Base-by-base conservation (phyloP, 1,140 invertebrate genomes). In the fruit fly (Drosophila melanogaster) region DNA sequence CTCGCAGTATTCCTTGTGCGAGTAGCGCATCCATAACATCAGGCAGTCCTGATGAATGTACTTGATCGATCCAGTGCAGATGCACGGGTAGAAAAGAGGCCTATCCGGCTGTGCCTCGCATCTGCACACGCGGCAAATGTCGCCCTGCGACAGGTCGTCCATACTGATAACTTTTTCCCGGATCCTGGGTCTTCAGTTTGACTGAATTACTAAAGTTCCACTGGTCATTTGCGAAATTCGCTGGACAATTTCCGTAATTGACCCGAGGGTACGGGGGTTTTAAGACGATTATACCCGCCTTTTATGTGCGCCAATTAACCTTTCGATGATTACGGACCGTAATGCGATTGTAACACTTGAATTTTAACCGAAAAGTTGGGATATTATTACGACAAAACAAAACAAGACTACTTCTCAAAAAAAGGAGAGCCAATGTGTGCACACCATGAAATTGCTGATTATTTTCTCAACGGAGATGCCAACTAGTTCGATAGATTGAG, bases 31-130 rank as follows among this genome's bases (percentile, higher is more conserved):
- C 96, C 96, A 97, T 92, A 97, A 96, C 66, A 97, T 95, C 35
- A 97, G 93, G 92, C 96, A 98, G 89, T 97, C 96, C 92, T 99
- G 98, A 93, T 99, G 99, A 47, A 99, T 99, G 94, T 97, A 99
- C 93, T 99, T 99, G 67, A 99, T 99, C 72, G 97, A 99, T 44
- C 99, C 99, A 11, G 98, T 99, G 92, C 99, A 99, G 54, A 99
- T 98, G 93, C 99, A 99, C 0, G 99, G 99, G 93, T 99, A 98
- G 92, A 98, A 99, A 4, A 99, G 93, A 0, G 97, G 97, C 75
- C 97, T 94, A 70, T 94, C 94, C 30, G 70, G 70, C 30, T 96
- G 93, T 38, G 96, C 98, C 92, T 99, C 98, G 72, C 97, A 98
- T 67, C 99, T 94, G 93, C 99, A 99, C 57, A 99, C 98, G 72